Percentiles rank a stretch among this genome's conserved stretches.
Evolutionary conservation across 2,888 invertebrate genomes (phyloP).

Genomic region (Euzophera pinguis): DNA sequence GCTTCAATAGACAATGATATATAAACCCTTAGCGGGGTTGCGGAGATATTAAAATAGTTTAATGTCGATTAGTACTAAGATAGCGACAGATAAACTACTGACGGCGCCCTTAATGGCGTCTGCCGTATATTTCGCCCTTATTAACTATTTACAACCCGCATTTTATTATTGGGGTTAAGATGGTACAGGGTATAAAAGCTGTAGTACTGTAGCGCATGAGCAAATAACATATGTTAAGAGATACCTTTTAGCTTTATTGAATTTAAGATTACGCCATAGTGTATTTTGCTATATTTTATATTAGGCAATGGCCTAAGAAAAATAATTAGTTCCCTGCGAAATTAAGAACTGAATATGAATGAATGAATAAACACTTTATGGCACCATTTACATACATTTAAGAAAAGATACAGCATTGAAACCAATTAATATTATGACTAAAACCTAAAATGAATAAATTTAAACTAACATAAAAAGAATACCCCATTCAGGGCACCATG

Average conservation of each 20-base stretch:
- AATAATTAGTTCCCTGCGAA: too few relatives aligned
- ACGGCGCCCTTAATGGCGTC: constrained; percentile 73
- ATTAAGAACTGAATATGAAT: too few relatives aligned
- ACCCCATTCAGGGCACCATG: too few relatives aligned
- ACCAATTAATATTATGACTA: too few relatives aligned
- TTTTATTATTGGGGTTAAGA: constrained; percentile 80
- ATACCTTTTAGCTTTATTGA: not conserved
- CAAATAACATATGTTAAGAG: not conserved
- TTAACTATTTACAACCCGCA: constrained; percentile 79
- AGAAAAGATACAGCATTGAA: too few relatives aligned
- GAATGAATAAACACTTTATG: too few relatives aligned
- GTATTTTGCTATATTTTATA: too few relatives aligned
- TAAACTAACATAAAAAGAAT: too few relatives aligned
- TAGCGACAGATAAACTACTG: constrained; percentile 56
- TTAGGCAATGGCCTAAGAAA: too few relatives aligned
- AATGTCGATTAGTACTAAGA: constrained; percentile 60
- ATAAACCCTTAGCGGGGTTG: constrained; percentile 2
- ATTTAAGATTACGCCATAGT: too few relatives aligned
- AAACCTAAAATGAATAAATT: too few relatives aligned
- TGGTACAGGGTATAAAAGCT: constrained; percentile 54
- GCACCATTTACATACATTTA: too few relatives aligned
- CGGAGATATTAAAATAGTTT: constrained; percentile 53
- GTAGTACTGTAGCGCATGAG: constrained; percentile 47
- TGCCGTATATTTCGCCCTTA: constrained; percentile 66
- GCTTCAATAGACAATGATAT: not conserved